Evolutionary conservation across 2,797 vertebrate species (phyloP).

Genomic region (Tarsius wallacei): DNA sequence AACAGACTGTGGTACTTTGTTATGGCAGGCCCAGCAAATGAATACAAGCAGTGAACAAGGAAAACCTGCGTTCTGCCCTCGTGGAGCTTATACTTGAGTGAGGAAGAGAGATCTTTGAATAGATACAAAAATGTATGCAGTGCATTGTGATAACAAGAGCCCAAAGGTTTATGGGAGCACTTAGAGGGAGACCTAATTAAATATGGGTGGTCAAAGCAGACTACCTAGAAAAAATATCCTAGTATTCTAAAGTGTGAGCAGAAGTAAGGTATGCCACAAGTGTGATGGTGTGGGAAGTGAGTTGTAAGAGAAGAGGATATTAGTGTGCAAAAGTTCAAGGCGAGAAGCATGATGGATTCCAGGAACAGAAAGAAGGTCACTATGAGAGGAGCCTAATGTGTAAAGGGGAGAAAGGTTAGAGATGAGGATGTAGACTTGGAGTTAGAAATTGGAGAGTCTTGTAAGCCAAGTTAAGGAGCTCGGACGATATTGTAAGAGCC

Average conservation of each 20-base stretch:
- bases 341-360: slow-evolving; percentile 4
- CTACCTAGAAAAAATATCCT: background rate
- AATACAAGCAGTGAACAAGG: background rate
- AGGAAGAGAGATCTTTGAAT: background rate
- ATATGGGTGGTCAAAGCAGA: background rate
- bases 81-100: background rate
- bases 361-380: slow-evolving; percentile 29
- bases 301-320: background rate
- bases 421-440: background rate
- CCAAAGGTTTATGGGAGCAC: background rate
- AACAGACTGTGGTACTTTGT: background rate
- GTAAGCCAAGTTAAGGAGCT: background rate
- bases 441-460: background rate
- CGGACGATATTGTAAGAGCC: background rate
- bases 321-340: slow-evolving; percentile 1
- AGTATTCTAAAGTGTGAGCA: background rate
- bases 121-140: background rate
- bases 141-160: background rate
- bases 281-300: background rate
- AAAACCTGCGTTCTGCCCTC: background rate
- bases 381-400: background rate
- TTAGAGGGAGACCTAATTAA: background rate
- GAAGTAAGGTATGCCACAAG: background rate
- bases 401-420: slow-evolving; percentile 38
- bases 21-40: background rate